Percentiles rank a stretch among this genome's conserved stretches.
Conservation (phyloP, 2,113 vertebrate species). For the Struthio camelus region DNA sequence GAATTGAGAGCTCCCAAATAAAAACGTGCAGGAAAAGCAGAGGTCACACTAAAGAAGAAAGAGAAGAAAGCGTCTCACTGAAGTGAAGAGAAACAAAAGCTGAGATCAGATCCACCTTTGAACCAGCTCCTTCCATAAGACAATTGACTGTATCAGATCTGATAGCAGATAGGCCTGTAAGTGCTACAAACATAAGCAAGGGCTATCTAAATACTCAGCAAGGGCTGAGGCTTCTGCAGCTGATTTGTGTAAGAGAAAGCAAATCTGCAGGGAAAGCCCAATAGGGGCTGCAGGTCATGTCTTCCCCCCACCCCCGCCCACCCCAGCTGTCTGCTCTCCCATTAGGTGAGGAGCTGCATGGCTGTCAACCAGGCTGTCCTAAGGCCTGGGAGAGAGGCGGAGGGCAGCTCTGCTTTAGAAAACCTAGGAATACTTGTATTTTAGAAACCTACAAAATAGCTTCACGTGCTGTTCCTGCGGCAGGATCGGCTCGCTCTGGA, state of each 20-base stretch:
- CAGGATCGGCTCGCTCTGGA: background rate
- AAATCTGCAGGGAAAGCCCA: background rate
- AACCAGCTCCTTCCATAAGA: background rate
- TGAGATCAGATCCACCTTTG: background rate
- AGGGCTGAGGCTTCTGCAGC: background rate
- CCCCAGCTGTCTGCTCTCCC: background rate
- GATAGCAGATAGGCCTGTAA: background rate
- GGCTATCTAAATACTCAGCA: background rate
- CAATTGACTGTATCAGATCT: background rate
- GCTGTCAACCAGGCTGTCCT: background rate
- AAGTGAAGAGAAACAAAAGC: background rate
- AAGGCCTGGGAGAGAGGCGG: background rate
- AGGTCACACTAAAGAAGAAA: background rate
- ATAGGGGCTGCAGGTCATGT: background rate
- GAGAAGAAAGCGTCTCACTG: background rate
- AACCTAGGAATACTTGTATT: background rate
- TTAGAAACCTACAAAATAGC: background rate
- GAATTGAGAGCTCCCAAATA: background rate
- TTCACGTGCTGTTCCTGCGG: fast-evolving
- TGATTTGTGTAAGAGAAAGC: background rate
- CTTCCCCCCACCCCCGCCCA: too few relatives aligned
- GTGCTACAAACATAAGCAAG: background rate
- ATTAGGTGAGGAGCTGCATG: background rate
- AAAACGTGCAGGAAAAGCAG: background rate
- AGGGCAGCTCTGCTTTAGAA: background rate